Conservation (phyloP, 2,113 vertebrate genomes). For the Dicentrarchus labrax region DNA sequence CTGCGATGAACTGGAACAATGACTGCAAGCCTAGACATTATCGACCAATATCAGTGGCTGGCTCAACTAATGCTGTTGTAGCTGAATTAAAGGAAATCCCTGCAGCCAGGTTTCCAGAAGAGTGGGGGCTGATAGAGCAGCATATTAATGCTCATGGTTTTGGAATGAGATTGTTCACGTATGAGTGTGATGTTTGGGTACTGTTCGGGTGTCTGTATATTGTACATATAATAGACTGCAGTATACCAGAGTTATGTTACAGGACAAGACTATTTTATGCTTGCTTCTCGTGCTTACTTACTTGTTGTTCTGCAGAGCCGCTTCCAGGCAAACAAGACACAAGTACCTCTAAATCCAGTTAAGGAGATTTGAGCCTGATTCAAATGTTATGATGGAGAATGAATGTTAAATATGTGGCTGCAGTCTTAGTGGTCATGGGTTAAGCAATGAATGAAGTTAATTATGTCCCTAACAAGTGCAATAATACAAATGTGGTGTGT, state of each 20-base stretch:
- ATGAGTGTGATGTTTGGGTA: background rate
- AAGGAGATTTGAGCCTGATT: background rate
- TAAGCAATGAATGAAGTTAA: conserved; percentile 3
- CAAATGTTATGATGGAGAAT: background rate
- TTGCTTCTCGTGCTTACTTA: background rate
- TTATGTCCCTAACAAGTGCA: conserved; percentile 10
- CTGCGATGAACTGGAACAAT: no score
- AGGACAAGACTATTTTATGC: background rate
- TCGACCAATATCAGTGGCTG: background rate
- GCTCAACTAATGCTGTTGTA: background rate
- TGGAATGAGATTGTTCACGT: background rate
- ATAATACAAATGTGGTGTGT: background rate
- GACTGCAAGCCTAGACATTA: background rate
- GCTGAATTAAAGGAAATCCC: background rate
- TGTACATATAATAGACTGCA: background rate
- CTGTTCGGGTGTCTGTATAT: background rate
- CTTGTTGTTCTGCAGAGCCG: background rate
- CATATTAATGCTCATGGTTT: background rate
- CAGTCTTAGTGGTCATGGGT: background rate
- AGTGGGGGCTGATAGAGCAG: background rate
- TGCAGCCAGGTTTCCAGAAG: background rate
- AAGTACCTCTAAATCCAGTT: background rate
- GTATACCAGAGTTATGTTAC: background rate
- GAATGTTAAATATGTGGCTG: background rate
- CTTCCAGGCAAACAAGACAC: background rate